These are phyloP conservation scores for Rhinoraja longicauda DNA, from an alignment of 2,797 vertebrate species.

Conservation along the genomic window DNA sequence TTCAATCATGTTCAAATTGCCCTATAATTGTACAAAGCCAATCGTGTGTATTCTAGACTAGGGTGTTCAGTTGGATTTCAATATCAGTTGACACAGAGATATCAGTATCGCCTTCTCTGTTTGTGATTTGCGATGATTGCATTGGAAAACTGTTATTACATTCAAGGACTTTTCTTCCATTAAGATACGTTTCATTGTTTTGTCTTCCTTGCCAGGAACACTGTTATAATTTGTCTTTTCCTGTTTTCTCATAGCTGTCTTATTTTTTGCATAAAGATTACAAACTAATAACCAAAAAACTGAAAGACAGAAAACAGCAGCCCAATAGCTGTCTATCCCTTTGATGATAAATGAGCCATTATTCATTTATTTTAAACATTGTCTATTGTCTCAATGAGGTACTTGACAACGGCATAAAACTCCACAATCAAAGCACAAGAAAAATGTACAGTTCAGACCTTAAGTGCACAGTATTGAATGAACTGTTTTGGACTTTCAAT, in stretches of 20 bases:
- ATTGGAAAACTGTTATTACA: neutral
- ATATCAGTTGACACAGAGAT: neutral
- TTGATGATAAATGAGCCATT: constrained; percentile 25
- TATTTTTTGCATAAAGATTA: constrained; percentile 32
- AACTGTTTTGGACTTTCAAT: constrained; percentile 22
- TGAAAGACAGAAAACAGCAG: constrained; percentile 30
- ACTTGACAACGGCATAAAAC: constrained; percentile 15
- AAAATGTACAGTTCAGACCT: constrained; percentile 27
- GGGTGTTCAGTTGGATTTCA: neutral
- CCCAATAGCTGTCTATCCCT: constrained; percentile 24
- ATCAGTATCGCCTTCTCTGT: neutral
- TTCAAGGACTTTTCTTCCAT: neutral
- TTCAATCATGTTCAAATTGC: neutral
- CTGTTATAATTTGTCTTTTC: neutral
- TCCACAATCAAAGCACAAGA: neutral
- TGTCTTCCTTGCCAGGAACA: neutral
- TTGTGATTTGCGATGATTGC: neutral
- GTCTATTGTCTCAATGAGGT: constrained; percentile 21
- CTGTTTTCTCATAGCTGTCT: neutral
- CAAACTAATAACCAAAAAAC: constrained; percentile 11
- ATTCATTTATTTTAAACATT: constrained; percentile 30
- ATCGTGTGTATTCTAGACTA: neutral
- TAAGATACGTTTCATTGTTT: neutral
- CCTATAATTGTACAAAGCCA: neutral
- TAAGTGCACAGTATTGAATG: constrained; percentile 27